Evolutionary conservation across 2,797 vertebrate genomes (phyloP), one percentile per base, ranked within the genome.

Genomic region (Ibycter americanus): DNA sequence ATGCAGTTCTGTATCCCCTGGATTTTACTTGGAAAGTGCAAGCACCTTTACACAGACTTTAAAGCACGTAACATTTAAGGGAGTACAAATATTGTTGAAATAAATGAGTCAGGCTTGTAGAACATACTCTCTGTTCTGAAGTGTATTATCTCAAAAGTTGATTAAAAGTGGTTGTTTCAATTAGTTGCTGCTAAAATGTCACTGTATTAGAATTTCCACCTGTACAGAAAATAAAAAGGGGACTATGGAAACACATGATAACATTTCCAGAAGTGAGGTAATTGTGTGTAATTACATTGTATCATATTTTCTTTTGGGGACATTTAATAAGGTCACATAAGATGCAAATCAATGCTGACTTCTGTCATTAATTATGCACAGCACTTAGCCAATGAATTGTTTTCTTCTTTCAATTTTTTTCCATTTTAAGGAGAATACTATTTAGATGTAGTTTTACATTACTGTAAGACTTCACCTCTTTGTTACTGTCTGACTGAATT

Each of bases 131-230:
- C 22, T 84, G 6, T 93, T 85, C 59, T 89, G 38, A 92, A 74
- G 40, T 90, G 49, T 56, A n/a, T 86, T 86, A 83, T 86, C 56
- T 88, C 51, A 54, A 78, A 95, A 91, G 61, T 87, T 87, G 80
- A 62, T 94, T 95, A 82, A 87, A 95, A 78, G 44, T 72, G 23
- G 8, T 87, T 70, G 27, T 67, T 94, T 88, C 63, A 67, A 31
- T 84, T 92, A 83, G 47, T 76, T 81, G 32, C 44, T 84, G 66
- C 67, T 90, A 70, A 94, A 90, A 87, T 84, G 44, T 66, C 77
- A 72, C 47, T 59, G 27, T 52, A 42, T 79, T 89, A 76, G 46
- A 80, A 76, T 90, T 96, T 93, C 65, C 79, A 58, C 77, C 65
- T 79, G 42, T 83, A 51, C 17, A 89, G 47, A 83, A 93, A 90